Evolutionary conservation across 2,113 vertebrate species (phyloP).

Genomic region (Malurus elegans): DNA sequence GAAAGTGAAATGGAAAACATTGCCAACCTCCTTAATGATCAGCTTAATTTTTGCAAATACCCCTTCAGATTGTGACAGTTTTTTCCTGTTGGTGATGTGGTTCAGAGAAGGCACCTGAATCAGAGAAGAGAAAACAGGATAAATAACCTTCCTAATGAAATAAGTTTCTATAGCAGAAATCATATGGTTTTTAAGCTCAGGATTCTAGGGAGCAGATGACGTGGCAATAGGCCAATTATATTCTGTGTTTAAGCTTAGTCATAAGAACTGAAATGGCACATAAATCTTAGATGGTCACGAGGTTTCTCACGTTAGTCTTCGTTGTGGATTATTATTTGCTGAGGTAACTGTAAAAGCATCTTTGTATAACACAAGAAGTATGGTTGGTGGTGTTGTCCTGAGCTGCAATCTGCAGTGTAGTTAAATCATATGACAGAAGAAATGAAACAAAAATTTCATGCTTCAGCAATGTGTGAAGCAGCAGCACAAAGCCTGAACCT

Average conservation of each 20-base stretch:
- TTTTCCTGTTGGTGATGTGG: not conserved
- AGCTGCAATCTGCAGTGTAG: not conserved
- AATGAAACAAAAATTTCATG: not conserved
- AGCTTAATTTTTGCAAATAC: not conserved
- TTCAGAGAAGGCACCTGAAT: not conserved
- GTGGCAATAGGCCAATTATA: not conserved
- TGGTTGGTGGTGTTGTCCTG: not conserved
- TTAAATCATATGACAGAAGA: not conserved
- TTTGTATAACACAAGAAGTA: not conserved
- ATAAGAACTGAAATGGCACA: not conserved
- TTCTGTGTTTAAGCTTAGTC: not conserved
- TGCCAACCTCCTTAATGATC: not conserved
- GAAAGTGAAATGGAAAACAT: not conserved
- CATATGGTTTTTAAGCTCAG: fast-evolving
- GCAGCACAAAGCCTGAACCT: not conserved
- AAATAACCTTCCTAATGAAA: not conserved
- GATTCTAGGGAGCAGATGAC: not conserved
- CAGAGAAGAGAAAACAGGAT: not conserved
- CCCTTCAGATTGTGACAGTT: not conserved
- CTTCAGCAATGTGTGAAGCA: not conserved
- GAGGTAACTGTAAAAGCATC: not conserved
- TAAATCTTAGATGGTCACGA: not conserved
- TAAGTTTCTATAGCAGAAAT: not conserved
- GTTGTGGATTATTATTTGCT: not conserved
- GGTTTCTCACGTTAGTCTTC: not conserved